Evolutionary conservation across 2,888 invertebrate species (phyloP), one percentile per base, ranked within the genome.

Genomic region (Spatulosminthurus flaviceps): DNA sequence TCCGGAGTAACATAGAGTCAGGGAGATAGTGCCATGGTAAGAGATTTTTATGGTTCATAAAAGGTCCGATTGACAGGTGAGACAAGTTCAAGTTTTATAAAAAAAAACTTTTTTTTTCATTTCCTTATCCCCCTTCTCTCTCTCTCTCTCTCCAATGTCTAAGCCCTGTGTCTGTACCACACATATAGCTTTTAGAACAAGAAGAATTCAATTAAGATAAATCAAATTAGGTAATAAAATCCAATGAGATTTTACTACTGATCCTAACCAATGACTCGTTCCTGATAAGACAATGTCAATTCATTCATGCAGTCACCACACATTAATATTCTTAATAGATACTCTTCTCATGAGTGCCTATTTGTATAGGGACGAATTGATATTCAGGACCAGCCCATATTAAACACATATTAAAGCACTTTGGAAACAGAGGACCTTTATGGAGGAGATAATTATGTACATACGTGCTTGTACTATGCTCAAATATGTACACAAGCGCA

Each of bases 11-110:
- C n/a, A 29, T 22, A 72, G 1, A 26, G n/a, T 1, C 13, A 22
- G 42, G 61, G 51, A 51, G 51, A 51, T 51, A 51, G 51, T 51
- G 51, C 5, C 16, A 61, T 42, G 64, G 76, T 76, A 67, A n/a
- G 70, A 77, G 77, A 70, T 67, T 77, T 77, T 77, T 77, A 77
- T 77, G 77, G 70, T 28, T 51, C 77, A 77, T 77, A 70, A 77
- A 77, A 77, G 77, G 69, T 67, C 66, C 41, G 66, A 77, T 42
- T 42, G 77, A 77, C 67, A 77, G 69, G 29, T 34, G 61, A 71
- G 42, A 71, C 71, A 71, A 43, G 71, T 42, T 71, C 22, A 71
- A 26, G 42, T 24, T 21, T 24, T n/a, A n/a, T n/a, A n/a, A n/a
- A n/a, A n/a, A n/a, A 43, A 71, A 69, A 29, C 28, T 13, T 16